phyloP scores from a whole-genome alignment of 2,113 vertebrate species.

The Perccottus glenii region DNA sequence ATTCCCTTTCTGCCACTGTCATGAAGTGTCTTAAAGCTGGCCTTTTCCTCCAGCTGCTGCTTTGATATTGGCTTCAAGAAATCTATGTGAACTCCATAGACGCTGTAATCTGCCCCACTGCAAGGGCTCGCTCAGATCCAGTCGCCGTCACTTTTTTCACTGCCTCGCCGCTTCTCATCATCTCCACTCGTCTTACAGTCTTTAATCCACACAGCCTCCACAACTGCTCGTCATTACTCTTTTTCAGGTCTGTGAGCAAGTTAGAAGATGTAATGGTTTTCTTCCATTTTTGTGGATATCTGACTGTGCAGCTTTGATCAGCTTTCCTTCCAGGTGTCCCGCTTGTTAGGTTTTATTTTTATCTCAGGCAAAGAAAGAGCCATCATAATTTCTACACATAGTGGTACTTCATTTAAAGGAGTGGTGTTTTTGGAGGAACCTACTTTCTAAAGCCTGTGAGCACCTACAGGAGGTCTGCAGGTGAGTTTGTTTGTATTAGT shows the following conservation, averaged over 20 bases:
- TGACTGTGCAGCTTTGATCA: constrained; percentile 48
- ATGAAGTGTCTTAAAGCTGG: constrained; percentile 52
- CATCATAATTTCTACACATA: not conserved
- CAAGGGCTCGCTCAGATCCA: constrained; percentile 22
- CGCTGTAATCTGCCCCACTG: constrained; percentile 64
- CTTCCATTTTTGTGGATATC: constrained; percentile 21
- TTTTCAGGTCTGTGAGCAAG: constrained; percentile 24
- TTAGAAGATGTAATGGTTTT: constrained; percentile 26
- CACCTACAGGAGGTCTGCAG: no score
- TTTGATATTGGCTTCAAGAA: constrained; percentile 80
- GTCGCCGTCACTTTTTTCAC: constrained; percentile 21
- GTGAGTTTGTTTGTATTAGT: no score
- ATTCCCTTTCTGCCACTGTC: constrained; percentile 66
- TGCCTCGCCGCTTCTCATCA: constrained; percentile 42
- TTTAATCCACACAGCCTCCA: constrained; percentile 55
- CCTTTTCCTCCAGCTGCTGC: constrained; percentile 72
- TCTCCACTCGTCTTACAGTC: constrained; percentile 15
- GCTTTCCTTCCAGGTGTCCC: constrained; percentile 53
- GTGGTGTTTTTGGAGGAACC: not conserved
- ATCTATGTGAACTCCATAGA: constrained; percentile 66
- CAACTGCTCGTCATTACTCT: constrained; percentile 4
- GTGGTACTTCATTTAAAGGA: not conserved
- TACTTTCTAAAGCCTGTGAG: no score
- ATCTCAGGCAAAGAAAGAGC: constrained; percentile 18
- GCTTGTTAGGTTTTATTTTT: constrained; percentile 9